Percentiles rank a stretch among this genome's conserved stretches.
phyloP scores from a whole-genome alignment of 2,888 invertebrate genomes.

The Dexiosoma caninum region DNA sequence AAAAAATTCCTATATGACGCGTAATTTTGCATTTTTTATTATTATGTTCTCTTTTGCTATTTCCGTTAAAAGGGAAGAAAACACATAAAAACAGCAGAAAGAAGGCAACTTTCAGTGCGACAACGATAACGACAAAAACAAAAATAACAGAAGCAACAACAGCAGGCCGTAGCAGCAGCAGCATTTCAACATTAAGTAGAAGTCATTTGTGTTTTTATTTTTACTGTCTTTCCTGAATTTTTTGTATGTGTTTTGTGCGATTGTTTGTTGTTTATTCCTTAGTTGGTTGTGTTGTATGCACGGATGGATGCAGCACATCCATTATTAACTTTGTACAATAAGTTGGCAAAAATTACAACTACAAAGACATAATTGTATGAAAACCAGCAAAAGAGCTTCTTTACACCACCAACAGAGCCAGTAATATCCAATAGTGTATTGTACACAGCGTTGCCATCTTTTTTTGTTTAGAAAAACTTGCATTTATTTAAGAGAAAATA shows the following conservation, averaged over 20 bases:
- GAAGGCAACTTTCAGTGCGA: constrained; percentile 45
- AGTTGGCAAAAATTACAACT: constrained; percentile 51
- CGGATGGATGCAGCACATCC: constrained; percentile 53
- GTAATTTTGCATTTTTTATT: constrained; percentile 59
- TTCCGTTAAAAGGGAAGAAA: constrained; percentile 62
- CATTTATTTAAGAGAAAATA: too few relatives aligned
- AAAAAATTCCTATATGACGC: constrained; percentile 61
- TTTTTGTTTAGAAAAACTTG: too few relatives aligned
- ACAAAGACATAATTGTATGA: constrained; percentile 18
- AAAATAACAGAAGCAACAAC: constrained; percentile 22
- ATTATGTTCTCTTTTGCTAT: constrained; percentile 60
- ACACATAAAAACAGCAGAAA: constrained; percentile 43
- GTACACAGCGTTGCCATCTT: too few relatives aligned
- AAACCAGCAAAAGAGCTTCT: constrained; percentile 43
- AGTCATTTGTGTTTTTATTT: constrained; percentile 49
- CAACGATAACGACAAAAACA: constrained; percentile 21
- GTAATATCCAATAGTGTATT: constrained; percentile 37
- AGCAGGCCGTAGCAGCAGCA: constrained; percentile 30
- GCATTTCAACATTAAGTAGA: constrained; percentile 55
- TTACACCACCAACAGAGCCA: constrained; percentile 51
- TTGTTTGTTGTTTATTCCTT: constrained; percentile 39
- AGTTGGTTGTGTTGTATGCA: constrained; percentile 33
- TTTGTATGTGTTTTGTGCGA: constrained; percentile 31
- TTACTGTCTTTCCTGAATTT: constrained; percentile 21
- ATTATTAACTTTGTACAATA: constrained; percentile 53